phyloP scores from a whole-genome alignment of 2,113 vertebrate species.

The Megaceryle maxima region DNA sequence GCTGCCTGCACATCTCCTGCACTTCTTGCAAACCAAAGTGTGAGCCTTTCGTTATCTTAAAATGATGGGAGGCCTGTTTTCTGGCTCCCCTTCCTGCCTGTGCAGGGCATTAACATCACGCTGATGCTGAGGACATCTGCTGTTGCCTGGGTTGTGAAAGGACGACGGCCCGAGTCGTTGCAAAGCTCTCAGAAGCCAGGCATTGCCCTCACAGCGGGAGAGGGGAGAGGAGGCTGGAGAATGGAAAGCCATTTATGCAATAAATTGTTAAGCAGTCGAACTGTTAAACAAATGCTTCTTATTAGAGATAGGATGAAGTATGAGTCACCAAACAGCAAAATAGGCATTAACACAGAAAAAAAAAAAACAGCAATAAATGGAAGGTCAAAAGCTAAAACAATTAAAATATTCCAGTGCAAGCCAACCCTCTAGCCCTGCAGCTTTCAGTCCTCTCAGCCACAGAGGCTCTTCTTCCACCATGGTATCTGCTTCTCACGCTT shows the following conservation, averaged over 20 bases:
- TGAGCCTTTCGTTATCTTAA: not conserved
- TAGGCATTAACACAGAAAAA: not conserved
- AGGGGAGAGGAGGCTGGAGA: not conserved
- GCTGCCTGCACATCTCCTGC: not conserved
- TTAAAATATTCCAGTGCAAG: not conserved
- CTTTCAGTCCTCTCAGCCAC: not conserved
- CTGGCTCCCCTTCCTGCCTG: not conserved
- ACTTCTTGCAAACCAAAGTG: not conserved
- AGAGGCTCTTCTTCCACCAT: not conserved
- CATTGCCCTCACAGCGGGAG: constrained; percentile 16
- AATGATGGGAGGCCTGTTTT: accelerated
- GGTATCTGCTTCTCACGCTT: not conserved
- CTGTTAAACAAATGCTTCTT: constrained; percentile 28
- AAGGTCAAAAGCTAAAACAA: not conserved
- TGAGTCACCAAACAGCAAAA: constrained; percentile 10
- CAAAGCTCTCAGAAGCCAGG: not conserved
- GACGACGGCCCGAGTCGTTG: not conserved
- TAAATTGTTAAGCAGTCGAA: constrained; percentile 25
- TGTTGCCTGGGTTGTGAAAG: not conserved
- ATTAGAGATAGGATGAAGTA: not conserved
- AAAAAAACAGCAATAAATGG: not conserved
- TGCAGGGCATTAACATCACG: not conserved
- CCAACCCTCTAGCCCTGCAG: not conserved
- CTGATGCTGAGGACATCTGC: not conserved
- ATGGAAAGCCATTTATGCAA: constrained; percentile 47